Evolutionary conservation across 1,140 invertebrate species (phyloP).

Genomic region (Diabrotica undecimpunctata): DNA sequence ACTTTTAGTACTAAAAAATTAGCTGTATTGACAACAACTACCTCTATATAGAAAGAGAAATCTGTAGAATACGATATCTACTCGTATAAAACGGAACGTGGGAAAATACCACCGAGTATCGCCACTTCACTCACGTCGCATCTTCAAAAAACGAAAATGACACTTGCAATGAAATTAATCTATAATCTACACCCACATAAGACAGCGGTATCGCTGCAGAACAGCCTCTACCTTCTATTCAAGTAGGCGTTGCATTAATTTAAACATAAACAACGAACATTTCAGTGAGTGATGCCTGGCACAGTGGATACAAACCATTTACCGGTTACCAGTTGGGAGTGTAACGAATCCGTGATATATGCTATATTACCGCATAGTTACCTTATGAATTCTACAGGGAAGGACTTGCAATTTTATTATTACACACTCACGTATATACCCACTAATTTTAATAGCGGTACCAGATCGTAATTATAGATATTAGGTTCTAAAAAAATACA

Average conservation of each 20-base stretch:
- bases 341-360: constrained; percentile 15
- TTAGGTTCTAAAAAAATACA: too few relatives aligned
- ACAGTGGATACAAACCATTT: constrained; percentile 15
- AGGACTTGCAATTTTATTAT: background rate
- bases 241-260: constrained; percentile 23
- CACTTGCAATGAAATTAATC: constrained; percentile 15
- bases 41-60: too few relatives aligned
- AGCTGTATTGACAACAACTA: too few relatives aligned
- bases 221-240: constrained; percentile 7
- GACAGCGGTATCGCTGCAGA: background rate
- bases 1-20: too few relatives aligned
- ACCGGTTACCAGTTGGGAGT: constrained; percentile 12
- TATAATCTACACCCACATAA: constrained; percentile 19
- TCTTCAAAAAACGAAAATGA: background rate
- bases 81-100: background rate
- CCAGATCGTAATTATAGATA: too few relatives aligned
- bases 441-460: too few relatives aligned
- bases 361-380: constrained; percentile 4
- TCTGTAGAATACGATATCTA: too few relatives aligned
- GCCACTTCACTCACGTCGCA: constrained; percentile 1
- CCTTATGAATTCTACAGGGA: background rate
- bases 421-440: too few relatives aligned
- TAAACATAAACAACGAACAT: constrained; percentile 23
- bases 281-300: constrained; percentile 21
- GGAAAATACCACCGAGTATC: background rate